These are phyloP conservation scores for Petroica traversi DNA, from an alignment of 2,113 vertebrate genomes.

Conservation along the genomic window DNA sequence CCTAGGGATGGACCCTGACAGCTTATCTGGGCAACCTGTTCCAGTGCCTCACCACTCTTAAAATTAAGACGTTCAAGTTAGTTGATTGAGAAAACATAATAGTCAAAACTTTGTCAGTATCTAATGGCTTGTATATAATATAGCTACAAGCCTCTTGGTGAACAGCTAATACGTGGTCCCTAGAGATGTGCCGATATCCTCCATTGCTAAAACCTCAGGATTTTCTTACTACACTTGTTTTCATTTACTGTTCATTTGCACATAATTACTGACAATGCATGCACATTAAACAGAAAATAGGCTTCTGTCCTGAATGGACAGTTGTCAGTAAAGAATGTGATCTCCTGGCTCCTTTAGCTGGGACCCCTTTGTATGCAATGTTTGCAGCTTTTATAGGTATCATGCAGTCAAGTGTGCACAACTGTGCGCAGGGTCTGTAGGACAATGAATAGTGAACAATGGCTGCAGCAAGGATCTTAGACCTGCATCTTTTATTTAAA, in stretches of 20 bases:
- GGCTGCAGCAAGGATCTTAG: not conserved
- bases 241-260: slow-evolving; percentile 10
- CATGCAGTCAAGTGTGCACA: not conserved
- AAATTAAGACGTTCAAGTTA: not conserved
- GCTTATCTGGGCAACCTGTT: not conserved
- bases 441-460: not conserved
- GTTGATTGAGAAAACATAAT: not conserved
- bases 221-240: not conserved
- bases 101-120: not conserved
- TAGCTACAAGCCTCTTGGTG: not conserved
- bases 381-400: not conserved
- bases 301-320: slow-evolving; percentile 8
- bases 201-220: not conserved
- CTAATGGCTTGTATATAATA: not conserved
- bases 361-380: not conserved
- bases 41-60: not conserved
- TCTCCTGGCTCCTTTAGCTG: not conserved
- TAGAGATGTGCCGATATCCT: not conserved
- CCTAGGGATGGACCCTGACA: not conserved
- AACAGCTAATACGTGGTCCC: not conserved
- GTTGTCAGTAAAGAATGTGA: not conserved
- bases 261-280: not conserved
- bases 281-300: slow-evolving; percentile 24
- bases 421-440: not conserved
- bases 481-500: not conserved